Conservation (phyloP, 2,113 vertebrate genomes). For the Plecturocebus donacophilus region DNA sequence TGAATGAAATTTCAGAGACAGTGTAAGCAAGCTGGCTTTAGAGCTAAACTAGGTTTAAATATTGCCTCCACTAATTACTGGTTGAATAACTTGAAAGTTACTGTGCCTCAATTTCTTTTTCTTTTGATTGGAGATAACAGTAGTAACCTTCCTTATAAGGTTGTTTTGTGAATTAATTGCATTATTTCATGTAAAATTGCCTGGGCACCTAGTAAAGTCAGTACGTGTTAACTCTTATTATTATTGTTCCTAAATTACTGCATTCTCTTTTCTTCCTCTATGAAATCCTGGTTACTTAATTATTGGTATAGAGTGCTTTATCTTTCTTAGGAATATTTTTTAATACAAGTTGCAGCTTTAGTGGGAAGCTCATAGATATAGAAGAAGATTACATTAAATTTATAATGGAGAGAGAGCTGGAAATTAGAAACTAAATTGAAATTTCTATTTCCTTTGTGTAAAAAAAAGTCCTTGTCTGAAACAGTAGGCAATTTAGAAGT, state of each 20-base stretch:
- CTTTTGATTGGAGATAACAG: not conserved
- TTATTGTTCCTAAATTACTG: not conserved
- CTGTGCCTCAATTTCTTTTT: slow-evolving; percentile 20
- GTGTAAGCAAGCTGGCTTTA: not conserved
- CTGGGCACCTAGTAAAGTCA: not conserved
- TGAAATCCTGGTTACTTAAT: not conserved
- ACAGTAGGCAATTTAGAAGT: not conserved
- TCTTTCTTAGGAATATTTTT: not conserved
- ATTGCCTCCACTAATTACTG: not conserved
- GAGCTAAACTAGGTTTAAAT: not conserved
- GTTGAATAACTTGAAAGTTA: not conserved
- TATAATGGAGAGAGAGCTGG: not conserved
- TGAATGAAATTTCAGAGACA: not conserved
- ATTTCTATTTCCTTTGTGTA: not conserved
- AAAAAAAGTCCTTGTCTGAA: slow-evolving; percentile 8
- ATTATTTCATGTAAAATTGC: not conserved
- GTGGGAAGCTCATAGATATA: not conserved
- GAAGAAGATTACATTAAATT: slow-evolving; percentile 25
- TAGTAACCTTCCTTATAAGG: not conserved
- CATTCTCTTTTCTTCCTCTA: not conserved
- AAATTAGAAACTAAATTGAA: slow-evolving; percentile 25
- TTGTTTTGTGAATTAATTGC: not conserved
- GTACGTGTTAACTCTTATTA: not conserved
- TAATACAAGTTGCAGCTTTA: not conserved
- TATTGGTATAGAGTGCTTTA: not conserved